phyloP scores from a whole-genome alignment of 2,113 vertebrate genomes.

The Paraplagusia blochii region DNA sequence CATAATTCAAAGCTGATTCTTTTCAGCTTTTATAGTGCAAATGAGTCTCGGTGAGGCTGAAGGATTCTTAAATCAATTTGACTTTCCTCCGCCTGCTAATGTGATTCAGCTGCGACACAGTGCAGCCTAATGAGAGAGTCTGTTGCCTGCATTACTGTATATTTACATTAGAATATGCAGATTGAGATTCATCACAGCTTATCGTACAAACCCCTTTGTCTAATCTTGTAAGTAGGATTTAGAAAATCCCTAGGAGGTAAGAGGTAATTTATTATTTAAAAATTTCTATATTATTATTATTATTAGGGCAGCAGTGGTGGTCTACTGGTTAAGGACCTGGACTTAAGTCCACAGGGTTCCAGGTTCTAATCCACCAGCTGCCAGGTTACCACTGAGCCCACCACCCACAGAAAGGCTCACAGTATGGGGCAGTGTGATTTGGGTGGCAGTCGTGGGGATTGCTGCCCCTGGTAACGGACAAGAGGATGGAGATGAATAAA shows the following conservation, averaged over 20 bases:
- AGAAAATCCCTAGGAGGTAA: constrained; percentile 5
- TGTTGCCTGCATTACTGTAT: constrained; percentile 48
- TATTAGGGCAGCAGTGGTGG: no score
- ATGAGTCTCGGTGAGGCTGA: constrained; percentile 58
- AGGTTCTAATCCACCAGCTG: no score
- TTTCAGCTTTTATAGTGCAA: constrained; percentile 69
- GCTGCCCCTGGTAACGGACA: no score
- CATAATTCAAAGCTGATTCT: constrained; percentile 54
- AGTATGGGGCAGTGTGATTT: no score
- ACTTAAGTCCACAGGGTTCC: no score
- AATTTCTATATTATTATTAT: no score
- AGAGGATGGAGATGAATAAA: no score
- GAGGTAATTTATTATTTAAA: no score
- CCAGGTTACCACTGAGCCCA: no score
- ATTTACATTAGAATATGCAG: constrained; percentile 54
- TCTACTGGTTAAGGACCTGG: no score
- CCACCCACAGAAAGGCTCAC: no score
- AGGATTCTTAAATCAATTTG: constrained; percentile 70
- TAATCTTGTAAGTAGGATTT: constrained; percentile 18
- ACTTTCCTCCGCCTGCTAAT: constrained; percentile 62
- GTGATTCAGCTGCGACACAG: constrained; percentile 49
- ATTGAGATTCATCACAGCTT: constrained; percentile 56
- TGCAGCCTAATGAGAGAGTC: constrained; percentile 59
- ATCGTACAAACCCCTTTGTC: constrained; percentile 41
- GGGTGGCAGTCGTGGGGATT: no score